phyloP scores from a whole-genome alignment of 2,797 vertebrate genomes.

The Gallinago stenura region DNA sequence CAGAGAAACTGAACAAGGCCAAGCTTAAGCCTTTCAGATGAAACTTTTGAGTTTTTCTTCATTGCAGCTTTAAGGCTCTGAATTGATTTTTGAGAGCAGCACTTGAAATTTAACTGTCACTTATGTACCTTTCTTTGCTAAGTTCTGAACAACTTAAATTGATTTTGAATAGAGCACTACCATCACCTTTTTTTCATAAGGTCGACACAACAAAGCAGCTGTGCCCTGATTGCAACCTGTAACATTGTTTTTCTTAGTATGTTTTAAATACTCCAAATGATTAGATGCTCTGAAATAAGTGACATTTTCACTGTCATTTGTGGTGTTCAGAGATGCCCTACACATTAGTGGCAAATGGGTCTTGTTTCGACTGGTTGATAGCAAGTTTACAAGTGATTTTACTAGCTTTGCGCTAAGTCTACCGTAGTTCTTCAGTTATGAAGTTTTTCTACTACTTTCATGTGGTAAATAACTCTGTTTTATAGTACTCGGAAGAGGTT shows the following conservation, averaged over 20 bases:
- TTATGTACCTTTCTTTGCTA: background rate
- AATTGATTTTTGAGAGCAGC: background rate
- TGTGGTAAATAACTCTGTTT: conserved; percentile 32
- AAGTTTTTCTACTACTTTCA: background rate
- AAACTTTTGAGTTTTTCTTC: background rate
- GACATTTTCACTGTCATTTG: background rate
- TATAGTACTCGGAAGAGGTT: conserved; percentile 95
- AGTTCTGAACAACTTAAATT: background rate
- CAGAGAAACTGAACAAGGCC: background rate
- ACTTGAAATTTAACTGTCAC: background rate
- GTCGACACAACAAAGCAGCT: background rate
- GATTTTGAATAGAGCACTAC: background rate
- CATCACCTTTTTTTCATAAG: background rate
- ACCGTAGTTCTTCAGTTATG: background rate
- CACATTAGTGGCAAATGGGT: background rate
- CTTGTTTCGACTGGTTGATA: background rate
- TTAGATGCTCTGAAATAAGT: background rate
- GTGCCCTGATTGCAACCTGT: background rate
- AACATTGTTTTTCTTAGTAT: background rate
- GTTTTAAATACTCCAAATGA: background rate
- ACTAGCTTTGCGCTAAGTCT: background rate
- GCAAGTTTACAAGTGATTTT: background rate
- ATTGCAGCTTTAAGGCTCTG: background rate
- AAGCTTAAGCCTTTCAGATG: background rate
- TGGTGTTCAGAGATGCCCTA: background rate